Evolutionary conservation across 2,888 invertebrate genomes (phyloP).

Genomic region (Hoplodrina ambigua): DNA sequence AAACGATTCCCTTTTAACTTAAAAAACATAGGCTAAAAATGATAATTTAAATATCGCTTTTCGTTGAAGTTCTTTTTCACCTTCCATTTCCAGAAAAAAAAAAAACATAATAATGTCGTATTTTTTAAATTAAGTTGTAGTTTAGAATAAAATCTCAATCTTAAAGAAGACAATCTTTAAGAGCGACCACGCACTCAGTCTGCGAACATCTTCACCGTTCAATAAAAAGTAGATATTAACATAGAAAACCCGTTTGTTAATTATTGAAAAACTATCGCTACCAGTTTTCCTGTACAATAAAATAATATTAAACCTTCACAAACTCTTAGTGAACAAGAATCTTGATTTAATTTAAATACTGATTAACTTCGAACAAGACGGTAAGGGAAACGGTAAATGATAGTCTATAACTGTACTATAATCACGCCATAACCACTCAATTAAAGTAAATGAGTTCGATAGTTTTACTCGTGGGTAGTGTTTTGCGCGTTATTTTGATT

Average conservation of each 20-base stretch:
- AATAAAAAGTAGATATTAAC: background rate
- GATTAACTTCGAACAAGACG: constrained; percentile 25
- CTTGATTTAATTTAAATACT: constrained; percentile 32
- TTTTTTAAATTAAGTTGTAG: too few species aligned
- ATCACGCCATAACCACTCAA: constrained; percentile 10
- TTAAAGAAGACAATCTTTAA: too few species aligned
- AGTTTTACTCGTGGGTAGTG: constrained; percentile 39
- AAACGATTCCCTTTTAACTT: too few species aligned
- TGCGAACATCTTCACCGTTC: background rate
- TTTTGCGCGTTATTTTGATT: constrained; percentile 43
- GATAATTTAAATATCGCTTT: too few species aligned
- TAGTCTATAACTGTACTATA: constrained; percentile 3
- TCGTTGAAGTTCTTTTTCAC: too few species aligned
- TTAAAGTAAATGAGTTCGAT: constrained; percentile 30
- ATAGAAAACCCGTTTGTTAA: background rate
- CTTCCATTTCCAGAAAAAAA: too few species aligned
- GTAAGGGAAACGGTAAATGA: constrained; percentile 23
- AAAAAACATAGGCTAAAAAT: too few species aligned
- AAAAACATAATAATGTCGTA: too few species aligned
- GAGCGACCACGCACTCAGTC: background rate
- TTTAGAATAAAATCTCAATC: too few species aligned
- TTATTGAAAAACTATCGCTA: background rate
- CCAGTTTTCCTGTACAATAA: constrained; percentile 25
- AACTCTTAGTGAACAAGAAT: constrained; percentile 13
- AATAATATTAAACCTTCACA: background rate